Base-by-base conservation (phyloP, 1,140 invertebrate species). In the Geopemphigus sp. region DNA sequence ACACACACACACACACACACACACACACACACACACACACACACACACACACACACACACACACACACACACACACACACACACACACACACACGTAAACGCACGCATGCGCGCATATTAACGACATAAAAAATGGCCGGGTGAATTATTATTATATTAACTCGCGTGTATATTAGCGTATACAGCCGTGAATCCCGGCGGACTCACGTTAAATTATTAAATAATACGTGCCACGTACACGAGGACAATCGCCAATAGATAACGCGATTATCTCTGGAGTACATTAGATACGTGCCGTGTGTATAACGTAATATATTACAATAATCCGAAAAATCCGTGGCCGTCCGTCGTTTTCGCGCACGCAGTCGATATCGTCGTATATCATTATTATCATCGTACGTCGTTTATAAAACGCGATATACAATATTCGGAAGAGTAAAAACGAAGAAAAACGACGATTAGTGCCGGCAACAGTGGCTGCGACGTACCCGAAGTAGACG, bases 71-170 rank as follows among this genome's bases (percentile, higher is more conserved):
- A n/a, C n/a, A n/a, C n/a, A n/a, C n/a, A n/a, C n/a, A n/a, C n/a
- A n/a, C n/a, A n/a, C n/a, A n/a, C n/a, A n/a, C n/a, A n/a, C n/a
- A n/a, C n/a, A n/a, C n/a, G n/a, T n/a, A n/a, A n/a, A n/a, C n/a
- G n/a, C n/a, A n/a, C n/a, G n/a, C n/a, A n/a, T n/a, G n/a, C n/a
- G n/a, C n/a, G n/a, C n/a, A n/a, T n/a, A n/a, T n/a, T 66, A 39
- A n/a, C 12, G 64, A 24, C n/a, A n/a, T 5, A 5, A 15, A 66
- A 66, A n/a, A 66, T 47, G n/a, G 32, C n/a, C 14, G 11, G 32
- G 64, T 66, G 64, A 66, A 66, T 66, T 66, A 66, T 63, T 39
- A 39, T 14, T n/a, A n/a, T n/a, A n/a, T n/a, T n/a, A n/a, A n/a
- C n/a, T n/a, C n/a, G n/a, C n/a, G n/a, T n/a, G n/a, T n/a, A n/a